Base-by-base conservation (phyloP, 2,113 vertebrate species). In the Megaceryle torquata region DNA sequence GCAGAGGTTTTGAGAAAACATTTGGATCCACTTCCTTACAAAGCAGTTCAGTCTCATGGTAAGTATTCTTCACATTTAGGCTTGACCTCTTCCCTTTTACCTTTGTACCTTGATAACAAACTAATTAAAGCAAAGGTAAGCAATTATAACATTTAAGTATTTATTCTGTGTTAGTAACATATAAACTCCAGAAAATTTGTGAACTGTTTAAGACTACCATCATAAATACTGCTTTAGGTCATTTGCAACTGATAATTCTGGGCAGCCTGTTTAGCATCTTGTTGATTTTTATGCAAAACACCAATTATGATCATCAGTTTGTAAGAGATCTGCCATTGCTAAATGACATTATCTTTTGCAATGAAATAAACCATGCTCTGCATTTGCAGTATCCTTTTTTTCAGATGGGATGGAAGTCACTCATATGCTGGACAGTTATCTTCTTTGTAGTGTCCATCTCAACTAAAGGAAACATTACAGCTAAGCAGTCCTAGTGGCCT, bases 1-100 rank as follows among this genome's bases (percentile, higher is more conserved):
- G 95, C 97, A 24, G 98, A 99, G 78, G 97, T 99, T 86, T 96
- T 98, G 88, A 98, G 98, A 96, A 99, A 98, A 97, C 98, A 99
- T 95, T 96, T 97, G 54, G 98, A 99, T 95, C 96, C 98, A 93
- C 98, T 98, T 96, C 97, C 98, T 70, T 89, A 98, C 75, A 98
- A 98, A 97, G 98, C 98, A 53, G 98, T 99, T 94, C 98, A 99
- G 31, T 99, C 99, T 89, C 99, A 99, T 29, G 99, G 99, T 99
- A 97, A 96, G 97, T 85, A 44, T n/a, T 85, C 83, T 88, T 82
- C 3, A 7, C 35, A 74, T 81, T 81, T 64, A 78, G 26, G 51
- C 20, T 95, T 92, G 85, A 54, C 15, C 53, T 63, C 33, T 59
- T 95, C 29, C 17, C 11, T 91, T 96, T 91, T 92, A 54, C 68